Conservation (phyloP, 2,888 invertebrate species). For the Drosophila mimetica region DNA sequence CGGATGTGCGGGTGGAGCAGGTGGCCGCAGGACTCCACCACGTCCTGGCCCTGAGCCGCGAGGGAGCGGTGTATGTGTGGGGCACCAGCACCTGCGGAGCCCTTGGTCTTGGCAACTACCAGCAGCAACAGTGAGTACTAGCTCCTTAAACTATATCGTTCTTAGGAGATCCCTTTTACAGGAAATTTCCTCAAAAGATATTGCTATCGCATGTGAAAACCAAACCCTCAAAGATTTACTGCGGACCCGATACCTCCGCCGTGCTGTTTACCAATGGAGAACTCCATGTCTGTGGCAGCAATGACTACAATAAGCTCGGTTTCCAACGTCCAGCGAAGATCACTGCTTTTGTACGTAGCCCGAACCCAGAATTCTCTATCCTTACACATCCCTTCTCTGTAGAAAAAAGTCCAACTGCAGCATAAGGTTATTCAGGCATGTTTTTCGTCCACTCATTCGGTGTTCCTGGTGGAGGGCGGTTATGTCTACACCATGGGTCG, state of each 20-base stretch:
- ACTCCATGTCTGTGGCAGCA: conserved; percentile 88
- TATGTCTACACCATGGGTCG: conserved; percentile 88
- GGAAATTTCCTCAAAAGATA: conserved; percentile 81
- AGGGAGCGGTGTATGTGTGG: conserved; percentile 88
- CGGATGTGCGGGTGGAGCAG: conserved; percentile 87
- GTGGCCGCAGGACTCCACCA: conserved; percentile 88
- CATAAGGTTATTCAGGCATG: conserved; percentile 86
- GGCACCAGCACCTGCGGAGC: conserved; percentile 87
- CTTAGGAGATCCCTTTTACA: conserved; percentile 17
- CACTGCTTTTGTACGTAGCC: conserved; percentile 75
- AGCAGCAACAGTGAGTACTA: conserved; percentile 77
- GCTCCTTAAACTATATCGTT: too few species aligned
- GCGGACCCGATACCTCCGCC: conserved; percentile 87
- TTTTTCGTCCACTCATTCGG: conserved; percentile 87
- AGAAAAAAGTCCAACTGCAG: conserved; percentile 85
- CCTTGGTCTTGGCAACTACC: conserved; percentile 85
- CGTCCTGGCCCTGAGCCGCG: conserved; percentile 87
- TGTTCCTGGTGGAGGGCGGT: conserved; percentile 87
- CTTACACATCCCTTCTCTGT: conserved; percentile 34
- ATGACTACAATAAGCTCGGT: conserved; percentile 88
- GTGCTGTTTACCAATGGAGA: conserved; percentile 87
- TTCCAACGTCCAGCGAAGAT: conserved; percentile 83
- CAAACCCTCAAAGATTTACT: conserved; percentile 85
- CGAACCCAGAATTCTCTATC: neutral
- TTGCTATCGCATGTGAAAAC: conserved; percentile 84